Evolutionary conservation across 1,140 invertebrate species (phyloP).

Genomic region (Hestina assimilis): DNA sequence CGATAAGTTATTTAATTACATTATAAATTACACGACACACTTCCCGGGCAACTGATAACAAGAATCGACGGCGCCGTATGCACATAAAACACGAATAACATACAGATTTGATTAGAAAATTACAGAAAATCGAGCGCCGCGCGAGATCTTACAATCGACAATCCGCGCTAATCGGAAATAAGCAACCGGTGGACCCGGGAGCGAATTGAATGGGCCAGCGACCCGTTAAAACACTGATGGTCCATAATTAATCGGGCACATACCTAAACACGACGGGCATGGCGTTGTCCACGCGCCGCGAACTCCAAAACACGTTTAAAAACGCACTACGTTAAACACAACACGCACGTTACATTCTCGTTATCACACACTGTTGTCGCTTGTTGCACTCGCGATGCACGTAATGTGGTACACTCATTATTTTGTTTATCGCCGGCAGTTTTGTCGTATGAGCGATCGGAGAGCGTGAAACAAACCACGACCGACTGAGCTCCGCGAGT

Average conservation of each 20-base stretch:
- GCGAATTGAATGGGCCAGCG: slow-evolving; percentile 46
- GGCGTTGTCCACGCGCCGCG: slow-evolving; percentile 54
- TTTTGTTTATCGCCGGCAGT: slow-evolving; percentile 72
- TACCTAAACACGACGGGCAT: slow-evolving; percentile 73
- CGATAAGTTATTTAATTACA: slow-evolving; percentile 73
- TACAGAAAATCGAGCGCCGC: slow-evolving; percentile 1
- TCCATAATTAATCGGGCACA: slow-evolving; percentile 69
- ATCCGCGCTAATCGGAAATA: slow-evolving; percentile 6
- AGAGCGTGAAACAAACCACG: slow-evolving; percentile 43
- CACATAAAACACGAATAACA: slow-evolving; percentile 41
- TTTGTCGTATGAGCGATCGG: slow-evolving; percentile 38
- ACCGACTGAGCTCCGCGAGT: slow-evolving; percentile 54
- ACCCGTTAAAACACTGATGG: slow-evolving; percentile 59
- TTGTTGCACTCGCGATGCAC: slow-evolving; percentile 69
- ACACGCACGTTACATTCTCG: slow-evolving; percentile 68
- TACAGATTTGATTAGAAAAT: slow-evolving; percentile 7
- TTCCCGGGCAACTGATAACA: slow-evolving; percentile 62
- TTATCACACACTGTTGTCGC: slow-evolving; percentile 72
- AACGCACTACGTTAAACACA: slow-evolving; percentile 63
- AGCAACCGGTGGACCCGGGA: slow-evolving; percentile 13
- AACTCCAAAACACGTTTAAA: slow-evolving; percentile 64
- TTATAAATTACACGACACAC: slow-evolving; percentile 71
- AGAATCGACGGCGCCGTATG: slow-evolving; percentile 52
- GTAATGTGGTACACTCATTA: slow-evolving; percentile 68
- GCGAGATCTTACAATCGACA: background rate